phyloP scores from a whole-genome alignment of 2,888 invertebrate species.

The Amblyteles armatorius region DNA sequence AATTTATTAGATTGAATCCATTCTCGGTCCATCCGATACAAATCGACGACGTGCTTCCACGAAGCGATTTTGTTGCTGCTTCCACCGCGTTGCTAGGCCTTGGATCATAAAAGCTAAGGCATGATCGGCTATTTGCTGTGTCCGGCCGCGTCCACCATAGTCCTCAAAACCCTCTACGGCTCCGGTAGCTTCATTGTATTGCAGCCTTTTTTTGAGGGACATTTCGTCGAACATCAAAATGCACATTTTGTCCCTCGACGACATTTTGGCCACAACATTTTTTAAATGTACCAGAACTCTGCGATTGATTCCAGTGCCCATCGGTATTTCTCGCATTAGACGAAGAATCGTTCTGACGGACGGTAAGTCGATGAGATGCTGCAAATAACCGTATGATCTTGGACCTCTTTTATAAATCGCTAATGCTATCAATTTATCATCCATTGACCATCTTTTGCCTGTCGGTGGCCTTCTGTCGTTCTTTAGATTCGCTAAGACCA shows the following conservation, averaged over 20 bases:
- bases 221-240: constrained; percentile 42
- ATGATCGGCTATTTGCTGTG: background rate
- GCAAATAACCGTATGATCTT: constrained; percentile 11
- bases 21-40: background rate
- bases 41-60: background rate
- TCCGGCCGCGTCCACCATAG: constrained; percentile 6
- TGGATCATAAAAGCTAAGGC: background rate
- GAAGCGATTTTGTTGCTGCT: background rate
- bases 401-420: constrained; percentile 34
- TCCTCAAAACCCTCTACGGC: constrained; percentile 22
- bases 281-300: background rate
- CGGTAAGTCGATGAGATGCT: constrained; percentile 19
- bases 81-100: constrained; percentile 8
- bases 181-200: background rate
- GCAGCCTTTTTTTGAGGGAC: constrained; percentile 15
- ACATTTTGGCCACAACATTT: background rate
- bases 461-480: background rate
- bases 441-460: constrained; percentile 21
- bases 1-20: background rate
- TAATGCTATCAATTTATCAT: constrained; percentile 17
- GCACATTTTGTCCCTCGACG: background rate
- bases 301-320: background rate
- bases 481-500: background rate
- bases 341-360: constrained; percentile 24
- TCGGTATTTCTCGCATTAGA: constrained; percentile 9